Evolutionary conservation across 2,797 vertebrate genomes (phyloP).

Genomic region (Enteromius trimaculatus): DNA sequence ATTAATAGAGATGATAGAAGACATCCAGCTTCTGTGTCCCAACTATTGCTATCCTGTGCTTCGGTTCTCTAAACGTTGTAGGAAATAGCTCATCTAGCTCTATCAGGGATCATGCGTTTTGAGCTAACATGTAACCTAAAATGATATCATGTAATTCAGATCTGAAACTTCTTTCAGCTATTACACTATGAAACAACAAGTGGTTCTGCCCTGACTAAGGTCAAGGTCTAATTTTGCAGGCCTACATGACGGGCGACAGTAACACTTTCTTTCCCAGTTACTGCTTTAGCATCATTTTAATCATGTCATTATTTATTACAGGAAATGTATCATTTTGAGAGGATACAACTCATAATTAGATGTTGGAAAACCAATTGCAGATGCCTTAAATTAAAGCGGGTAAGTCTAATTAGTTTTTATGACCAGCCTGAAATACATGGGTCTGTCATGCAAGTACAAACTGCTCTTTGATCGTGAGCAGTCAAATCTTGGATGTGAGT

Average conservation of each 20-base stretch:
- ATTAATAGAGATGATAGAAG: slow-evolving; percentile 66
- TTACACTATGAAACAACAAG: neutral
- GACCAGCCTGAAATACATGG: slow-evolving; percentile 37
- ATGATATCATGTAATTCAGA: neutral
- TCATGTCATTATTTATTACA: slow-evolving; percentile 41
- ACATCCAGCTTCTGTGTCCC: slow-evolving; percentile 49
- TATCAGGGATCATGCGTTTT: neutral
- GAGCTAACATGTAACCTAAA: neutral
- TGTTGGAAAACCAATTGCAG: slow-evolving; percentile 56
- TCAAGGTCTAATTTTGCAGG: neutral
- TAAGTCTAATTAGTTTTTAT: slow-evolving; percentile 55
- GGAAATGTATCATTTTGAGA: slow-evolving; percentile 50
- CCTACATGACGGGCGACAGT: neutral
- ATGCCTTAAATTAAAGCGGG: slow-evolving; percentile 52
- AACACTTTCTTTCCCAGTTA: neutral
- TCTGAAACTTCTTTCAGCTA: neutral
- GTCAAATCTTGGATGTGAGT: neutral
- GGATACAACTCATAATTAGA: slow-evolving; percentile 49
- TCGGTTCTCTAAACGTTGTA: neutral
- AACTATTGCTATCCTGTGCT: slow-evolving; percentile 1
- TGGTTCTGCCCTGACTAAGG: neutral
- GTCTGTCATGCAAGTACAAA: slow-evolving; percentile 7
- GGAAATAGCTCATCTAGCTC: neutral
- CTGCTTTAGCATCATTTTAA: slow-evolving; percentile 48
- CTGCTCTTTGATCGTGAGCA: neutral